Evolutionary conservation across 1,140 invertebrate genomes (phyloP), one percentile per base, ranked within the genome.

Genomic region (Ceratosolen fusciceps): DNA sequence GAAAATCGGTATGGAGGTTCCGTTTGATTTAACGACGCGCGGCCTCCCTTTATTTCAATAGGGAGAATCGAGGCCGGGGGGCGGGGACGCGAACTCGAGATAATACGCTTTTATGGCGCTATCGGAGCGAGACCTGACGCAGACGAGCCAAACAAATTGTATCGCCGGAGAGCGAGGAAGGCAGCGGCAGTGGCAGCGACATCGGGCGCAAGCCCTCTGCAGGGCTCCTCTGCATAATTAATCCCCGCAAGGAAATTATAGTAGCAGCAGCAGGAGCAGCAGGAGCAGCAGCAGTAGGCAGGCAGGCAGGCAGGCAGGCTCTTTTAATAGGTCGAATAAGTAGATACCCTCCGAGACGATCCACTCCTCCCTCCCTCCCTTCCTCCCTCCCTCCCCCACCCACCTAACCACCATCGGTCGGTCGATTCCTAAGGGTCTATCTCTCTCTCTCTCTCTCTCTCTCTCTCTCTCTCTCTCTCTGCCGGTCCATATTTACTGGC

Each of bases 181-280:
- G n/a, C n/a, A n/a, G 7, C 31, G 54, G 43, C 39, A 24, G 54
- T 26, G 34, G 65, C 65, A 21, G 29, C n/a, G n/a, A n/a, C n/a
- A n/a, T n/a, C n/a, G n/a, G n/a, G n/a, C n/a, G n/a, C n/a, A n/a
- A n/a, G n/a, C n/a, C n/a, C n/a, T n/a, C n/a, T n/a, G n/a, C n/a
- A n/a, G n/a, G n/a, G n/a, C n/a, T n/a, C 68, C 54, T 70, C 31
- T 79, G 77, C 77, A 79, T 74, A 79, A 79, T 79, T 79, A 74
- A 79, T 79, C 70, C 62, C 58, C 34, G 70, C 14, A 26, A 16
- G 43, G 31, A 79, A 79, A 79, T 79, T 79, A 79, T 71, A 29
- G 70, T 58, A 47, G 74, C 77, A 74, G 77, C 56, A 21, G n/a
- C n/a, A n/a, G n/a, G n/a, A n/a, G n/a, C n/a, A n/a, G n/a, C n/a